Evolutionary conservation across 2,797 vertebrate species (phyloP).

Genomic region (Neomorphus geoffroyi): DNA sequence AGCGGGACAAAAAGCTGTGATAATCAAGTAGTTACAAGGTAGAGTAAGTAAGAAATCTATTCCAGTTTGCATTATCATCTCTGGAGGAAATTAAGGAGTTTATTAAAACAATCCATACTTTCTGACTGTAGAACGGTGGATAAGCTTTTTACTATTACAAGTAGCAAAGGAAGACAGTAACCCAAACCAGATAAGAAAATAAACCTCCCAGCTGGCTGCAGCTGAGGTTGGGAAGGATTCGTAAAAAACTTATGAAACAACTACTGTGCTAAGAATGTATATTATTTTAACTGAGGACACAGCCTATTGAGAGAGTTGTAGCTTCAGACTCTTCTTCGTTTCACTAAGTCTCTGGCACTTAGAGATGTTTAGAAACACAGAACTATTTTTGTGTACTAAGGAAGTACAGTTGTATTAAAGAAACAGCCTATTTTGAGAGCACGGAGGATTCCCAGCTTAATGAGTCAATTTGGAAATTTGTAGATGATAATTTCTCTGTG

Average conservation of each 20-base stretch:
- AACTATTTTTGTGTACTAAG: neutral
- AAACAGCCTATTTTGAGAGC: neutral
- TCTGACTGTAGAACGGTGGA: neutral
- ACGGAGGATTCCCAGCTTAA: neutral
- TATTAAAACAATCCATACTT: neutral
- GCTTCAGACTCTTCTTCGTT: neutral
- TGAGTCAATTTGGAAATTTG: neutral
- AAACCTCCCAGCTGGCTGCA: constrained; percentile 5
- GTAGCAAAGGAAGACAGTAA: neutral
- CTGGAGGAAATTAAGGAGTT: neutral
- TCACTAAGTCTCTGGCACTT: neutral
- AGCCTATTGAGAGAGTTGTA: neutral
- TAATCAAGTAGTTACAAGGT: neutral
- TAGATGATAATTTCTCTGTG: neutral
- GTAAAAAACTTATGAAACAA: constrained; percentile 9
- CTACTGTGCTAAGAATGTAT: constrained; percentile 24
- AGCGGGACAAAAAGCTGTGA: neutral
- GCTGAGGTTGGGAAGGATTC: neutral
- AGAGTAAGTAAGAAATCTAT: neutral
- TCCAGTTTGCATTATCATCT: neutral
- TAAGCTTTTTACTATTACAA: neutral
- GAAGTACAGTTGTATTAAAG: neutral
- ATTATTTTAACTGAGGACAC: neutral
- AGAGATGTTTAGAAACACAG: neutral
- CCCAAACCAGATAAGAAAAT: constrained; percentile 32